Percentiles rank a stretch among this genome's conserved stretches.
phyloP scores from a whole-genome alignment of 1,140 invertebrate genomes.

The Oncopeltus fasciatus region DNA sequence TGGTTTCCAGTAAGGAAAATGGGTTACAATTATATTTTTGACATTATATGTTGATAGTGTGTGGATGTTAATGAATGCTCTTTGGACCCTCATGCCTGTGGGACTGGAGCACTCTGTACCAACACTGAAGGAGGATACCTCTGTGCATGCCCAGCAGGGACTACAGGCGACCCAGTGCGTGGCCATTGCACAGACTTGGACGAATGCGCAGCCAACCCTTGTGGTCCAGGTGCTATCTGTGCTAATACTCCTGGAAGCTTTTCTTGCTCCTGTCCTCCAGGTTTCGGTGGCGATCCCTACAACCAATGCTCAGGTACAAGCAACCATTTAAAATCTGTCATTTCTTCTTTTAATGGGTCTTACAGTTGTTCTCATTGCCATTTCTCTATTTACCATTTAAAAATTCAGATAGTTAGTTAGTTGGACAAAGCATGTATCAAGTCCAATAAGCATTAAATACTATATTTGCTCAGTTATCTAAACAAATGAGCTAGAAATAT shows the following conservation, averaged over 20 bases:
- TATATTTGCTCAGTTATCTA: too few relatives aligned
- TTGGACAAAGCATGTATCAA: too few relatives aligned
- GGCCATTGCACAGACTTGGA: slow-evolving; percentile 52
- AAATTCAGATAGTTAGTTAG: too few relatives aligned
- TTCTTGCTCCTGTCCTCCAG: slow-evolving; percentile 58
- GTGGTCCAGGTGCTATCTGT: slow-evolving; percentile 56
- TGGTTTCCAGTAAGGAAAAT: too few relatives aligned
- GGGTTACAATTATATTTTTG: too few relatives aligned
- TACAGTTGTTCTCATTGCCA: too few relatives aligned
- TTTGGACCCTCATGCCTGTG: slow-evolving; percentile 49
- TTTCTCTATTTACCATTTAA: too few relatives aligned
- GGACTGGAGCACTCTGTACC: slow-evolving; percentile 57
- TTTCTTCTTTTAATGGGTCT: too few relatives aligned
- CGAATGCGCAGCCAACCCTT: slow-evolving; percentile 52
- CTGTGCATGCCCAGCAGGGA: slow-evolving; percentile 71
- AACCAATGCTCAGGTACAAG: slow-evolving; percentile 48
- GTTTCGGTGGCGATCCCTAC: slow-evolving; percentile 58
- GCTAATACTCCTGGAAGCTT: slow-evolving; percentile 56
- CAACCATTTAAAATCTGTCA: too few relatives aligned
- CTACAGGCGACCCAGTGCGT: slow-evolving; percentile 46
- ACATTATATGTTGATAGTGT: too few relatives aligned
- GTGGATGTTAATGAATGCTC: slow-evolving; percentile 71
- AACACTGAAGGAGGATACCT: slow-evolving; percentile 62
- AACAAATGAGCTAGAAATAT: too few relatives aligned
- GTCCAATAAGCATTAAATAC: too few relatives aligned